Percentiles rank a stretch among this genome's conserved stretches.
phyloP scores from a whole-genome alignment of 2,797 vertebrate species.

The Eidolon dupreanum region DNA sequence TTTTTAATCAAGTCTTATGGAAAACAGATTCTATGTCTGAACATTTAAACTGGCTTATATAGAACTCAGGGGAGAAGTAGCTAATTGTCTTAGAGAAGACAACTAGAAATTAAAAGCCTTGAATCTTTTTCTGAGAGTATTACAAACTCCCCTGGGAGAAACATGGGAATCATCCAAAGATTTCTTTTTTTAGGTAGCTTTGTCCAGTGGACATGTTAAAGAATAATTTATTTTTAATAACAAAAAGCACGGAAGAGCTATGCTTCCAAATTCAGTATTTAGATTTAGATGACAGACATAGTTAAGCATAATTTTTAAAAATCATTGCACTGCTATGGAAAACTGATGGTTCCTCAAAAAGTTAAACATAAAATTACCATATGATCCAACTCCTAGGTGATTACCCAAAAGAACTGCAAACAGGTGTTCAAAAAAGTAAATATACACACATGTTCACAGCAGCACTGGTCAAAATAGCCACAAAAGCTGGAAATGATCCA shows the following conservation, averaged over 20 bases:
- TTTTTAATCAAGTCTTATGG: slow-evolving; percentile 2
- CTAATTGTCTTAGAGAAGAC: slow-evolving; percentile 48
- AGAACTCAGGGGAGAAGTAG: neutral
- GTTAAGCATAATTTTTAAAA: neutral
- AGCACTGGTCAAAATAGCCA: neutral
- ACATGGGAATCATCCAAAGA: slow-evolving; percentile 1
- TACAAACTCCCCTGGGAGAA: slow-evolving; percentile 42
- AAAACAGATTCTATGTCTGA: slow-evolving; percentile 39
- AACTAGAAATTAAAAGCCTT: slow-evolving; percentile 44
- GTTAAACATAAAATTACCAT: neutral
- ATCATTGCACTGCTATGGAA: slow-evolving; percentile 2
- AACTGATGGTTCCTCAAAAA: neutral
- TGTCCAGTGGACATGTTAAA: neutral
- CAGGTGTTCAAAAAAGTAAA: neutral
- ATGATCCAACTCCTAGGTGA: neutral
- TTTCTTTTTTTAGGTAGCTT: slow-evolving; percentile 43
- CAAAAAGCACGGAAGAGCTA: slow-evolving; percentile 34
- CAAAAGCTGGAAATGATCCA: neutral
- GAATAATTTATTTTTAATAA: slow-evolving; percentile 37
- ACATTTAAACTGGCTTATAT: slow-evolving; percentile 47
- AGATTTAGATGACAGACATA: slow-evolving; percentile 40
- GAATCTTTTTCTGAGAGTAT: slow-evolving; percentile 42
- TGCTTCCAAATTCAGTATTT: slow-evolving; percentile 43
- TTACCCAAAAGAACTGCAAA: neutral
- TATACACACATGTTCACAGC: neutral